Conservation (phyloP, 1,140 invertebrate genomes). For the Himalopsyche phryganea region DNA sequence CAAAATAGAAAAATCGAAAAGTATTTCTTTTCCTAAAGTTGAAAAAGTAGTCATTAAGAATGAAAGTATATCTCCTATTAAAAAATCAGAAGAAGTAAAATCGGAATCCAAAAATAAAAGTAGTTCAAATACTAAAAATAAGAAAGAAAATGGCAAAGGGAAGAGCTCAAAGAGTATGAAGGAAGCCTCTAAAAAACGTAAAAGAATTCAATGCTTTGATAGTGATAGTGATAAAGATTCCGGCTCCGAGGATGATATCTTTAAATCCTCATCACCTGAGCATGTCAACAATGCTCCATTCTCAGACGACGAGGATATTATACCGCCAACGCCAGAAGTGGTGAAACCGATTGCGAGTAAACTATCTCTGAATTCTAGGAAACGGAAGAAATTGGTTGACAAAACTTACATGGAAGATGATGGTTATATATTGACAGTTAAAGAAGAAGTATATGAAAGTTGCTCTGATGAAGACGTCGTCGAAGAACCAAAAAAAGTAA, state of each 20-base stretch:
- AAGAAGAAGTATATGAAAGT: constrained; percentile 14
- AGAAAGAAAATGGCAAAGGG: background rate
- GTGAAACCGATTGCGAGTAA: background rate
- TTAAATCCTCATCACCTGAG: constrained; percentile 12
- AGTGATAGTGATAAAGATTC: constrained; percentile 13
- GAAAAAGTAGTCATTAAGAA: background rate
- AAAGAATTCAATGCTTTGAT: constrained; percentile 18
- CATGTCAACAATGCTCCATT: background rate
- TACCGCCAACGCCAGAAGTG: constrained; percentile 15
- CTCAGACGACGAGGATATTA: constrained; percentile 21
- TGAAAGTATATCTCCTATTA: background rate
- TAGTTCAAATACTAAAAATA: background rate
- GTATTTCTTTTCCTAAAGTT: background rate
- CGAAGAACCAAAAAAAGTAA: background rate
- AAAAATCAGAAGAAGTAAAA: constrained; percentile 3
- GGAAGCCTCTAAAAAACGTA: constrained; percentile 14
- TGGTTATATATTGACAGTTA: constrained; percentile 15
- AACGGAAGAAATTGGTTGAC: constrained; percentile 18
- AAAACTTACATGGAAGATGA: constrained; percentile 16
- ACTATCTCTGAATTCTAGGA: constrained; percentile 15
- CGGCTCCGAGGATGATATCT: constrained; percentile 12
- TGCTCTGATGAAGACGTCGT: constrained; percentile 13
- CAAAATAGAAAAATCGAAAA: background rate
- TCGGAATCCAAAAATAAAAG: background rate
- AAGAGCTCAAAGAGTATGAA: constrained; percentile 9